Percentiles rank a stretch among this genome's conserved stretches.
phyloP scores from a whole-genome alignment of 1,140 invertebrate species.

The Thalassaphorura encarpata region DNA sequence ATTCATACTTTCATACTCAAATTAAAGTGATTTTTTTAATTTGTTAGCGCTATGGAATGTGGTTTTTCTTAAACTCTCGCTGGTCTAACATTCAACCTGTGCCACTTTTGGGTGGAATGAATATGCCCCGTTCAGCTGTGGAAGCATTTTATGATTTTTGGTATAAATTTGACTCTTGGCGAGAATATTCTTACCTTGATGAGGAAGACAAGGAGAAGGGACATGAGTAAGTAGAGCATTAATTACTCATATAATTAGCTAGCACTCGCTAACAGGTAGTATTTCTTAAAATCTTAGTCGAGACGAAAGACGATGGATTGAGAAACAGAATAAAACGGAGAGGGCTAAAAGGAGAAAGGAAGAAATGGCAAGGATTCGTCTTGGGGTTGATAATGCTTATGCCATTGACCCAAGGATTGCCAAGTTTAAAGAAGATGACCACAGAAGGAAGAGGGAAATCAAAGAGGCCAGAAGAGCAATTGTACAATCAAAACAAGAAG shows the following conservation, averaged over 20 bases:
- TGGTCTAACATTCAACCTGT: conserved; percentile 87
- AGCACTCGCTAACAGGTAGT: conserved; percentile 7
- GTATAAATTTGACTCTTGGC: conserved; percentile 98
- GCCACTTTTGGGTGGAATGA: conserved; percentile 67
- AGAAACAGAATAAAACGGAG: conserved; percentile 91
- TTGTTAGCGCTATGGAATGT: conserved; percentile 51
- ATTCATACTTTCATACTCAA: too few relatives aligned
- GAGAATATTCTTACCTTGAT: conserved; percentile 98
- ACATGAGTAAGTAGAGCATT: conserved; percentile 48
- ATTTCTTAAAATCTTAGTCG: conserved; percentile 43
- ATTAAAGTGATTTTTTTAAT: too few relatives aligned
- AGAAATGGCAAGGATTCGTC: conserved; percentile 81
- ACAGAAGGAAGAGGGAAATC: conserved; percentile 74
- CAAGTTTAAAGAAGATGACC: conserved; percentile 88
- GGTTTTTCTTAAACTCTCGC: conserved; percentile 75
- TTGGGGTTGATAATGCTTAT: conserved; percentile 87
- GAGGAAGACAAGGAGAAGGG: conserved; percentile 98
- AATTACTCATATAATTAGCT: neutral
- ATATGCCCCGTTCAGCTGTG: conserved; percentile 59
- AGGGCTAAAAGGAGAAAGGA: conserved; percentile 89
- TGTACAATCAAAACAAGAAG: conserved; percentile 64
- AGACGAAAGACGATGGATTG: conserved; percentile 92
- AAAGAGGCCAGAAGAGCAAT: conserved; percentile 87
- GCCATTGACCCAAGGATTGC: conserved; percentile 83
- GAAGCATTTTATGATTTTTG: conserved; percentile 83